Percentiles rank a stretch among this genome's conserved stretches.
Conservation (phyloP, 37 sponge, comb jelly and placozoan genomes). For the Tethya wilhelma region DNA sequence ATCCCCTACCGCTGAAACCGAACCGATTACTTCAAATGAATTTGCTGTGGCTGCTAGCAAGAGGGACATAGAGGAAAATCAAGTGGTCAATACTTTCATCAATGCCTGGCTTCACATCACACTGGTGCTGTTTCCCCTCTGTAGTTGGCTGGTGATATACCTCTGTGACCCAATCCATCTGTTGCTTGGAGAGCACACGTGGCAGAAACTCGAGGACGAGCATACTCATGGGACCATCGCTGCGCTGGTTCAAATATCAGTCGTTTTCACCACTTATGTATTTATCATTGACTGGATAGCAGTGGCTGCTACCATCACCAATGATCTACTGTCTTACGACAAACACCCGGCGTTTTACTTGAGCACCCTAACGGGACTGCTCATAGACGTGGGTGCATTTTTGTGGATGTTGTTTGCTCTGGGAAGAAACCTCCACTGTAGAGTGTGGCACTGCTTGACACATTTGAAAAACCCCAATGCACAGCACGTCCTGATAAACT, state of each 20-base stretch:
- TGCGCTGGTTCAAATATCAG: slow-evolving; percentile 35
- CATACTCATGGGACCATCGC: slow-evolving; percentile 24
- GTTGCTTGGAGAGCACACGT: slow-evolving; percentile 32
- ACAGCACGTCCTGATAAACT: background rate
- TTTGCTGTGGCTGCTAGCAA: slow-evolving; percentile 30
- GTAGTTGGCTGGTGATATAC: background rate
- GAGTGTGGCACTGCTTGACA: background rate
- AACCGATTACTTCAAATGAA: slow-evolving; percentile 10
- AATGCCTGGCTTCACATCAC: slow-evolving; percentile 31
- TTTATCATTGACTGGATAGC: slow-evolving; percentile 22
- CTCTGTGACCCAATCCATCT: slow-evolving; percentile 44
- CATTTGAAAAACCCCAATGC: background rate
- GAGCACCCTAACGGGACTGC: slow-evolving; percentile 18
- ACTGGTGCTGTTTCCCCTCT: slow-evolving; percentile 18
- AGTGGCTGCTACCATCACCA: background rate
- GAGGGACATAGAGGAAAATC: background rate
- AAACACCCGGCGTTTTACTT: slow-evolving; percentile 20
- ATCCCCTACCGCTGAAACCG: background rate
- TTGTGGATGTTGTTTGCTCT: slow-evolving; percentile 33
- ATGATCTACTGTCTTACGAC: background rate
- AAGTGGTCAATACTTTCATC: background rate
- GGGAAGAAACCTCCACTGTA: slow-evolving; percentile 1
- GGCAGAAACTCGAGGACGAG: slow-evolving; percentile 35
- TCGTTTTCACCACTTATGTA: slow-evolving; percentile 9
- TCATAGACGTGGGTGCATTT: slow-evolving; percentile 19